Base-by-base conservation (phyloP, 1,140 invertebrate species). In the Sminthurinus signatus region DNA sequence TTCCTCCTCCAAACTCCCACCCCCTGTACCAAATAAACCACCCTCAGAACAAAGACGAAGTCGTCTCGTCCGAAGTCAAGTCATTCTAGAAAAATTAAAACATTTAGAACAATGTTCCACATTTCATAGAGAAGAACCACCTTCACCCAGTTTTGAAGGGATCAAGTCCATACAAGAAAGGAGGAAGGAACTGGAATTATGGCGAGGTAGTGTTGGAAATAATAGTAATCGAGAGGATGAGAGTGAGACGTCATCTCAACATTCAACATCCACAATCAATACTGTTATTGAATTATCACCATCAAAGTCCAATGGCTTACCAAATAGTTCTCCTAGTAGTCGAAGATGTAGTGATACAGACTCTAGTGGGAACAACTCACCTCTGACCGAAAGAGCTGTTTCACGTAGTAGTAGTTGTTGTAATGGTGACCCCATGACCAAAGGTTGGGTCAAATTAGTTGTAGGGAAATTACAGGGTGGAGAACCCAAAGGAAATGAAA, bases 401-500 rank as follows among this genome's bases (percentile, higher is more conserved):
- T 68, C 64, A 8, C 59, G 66, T 15, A 64, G 54, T 46, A 65
- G 56, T 28, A 28, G 28, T 32, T 51, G 60, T 23, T 56, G 42
- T 43, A 51, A 50, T 43, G 62, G 61, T 25, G 44, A 67, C 42
- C 62, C 72, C 17, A 73, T 70, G 51, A 70, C 73, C 12, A 78
- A 77, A 73, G 79, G 79, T 12, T 81, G 79, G 79, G 79, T 81
- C 4, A 77, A 76, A 61, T 78, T 80, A 69, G 76, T 81, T 19
- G 77, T 81, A 32, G 78, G 77, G 2, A 80, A 78, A 71, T 72
- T 81, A 15, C 78, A 81, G 73, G 76, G 75, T 12, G 76, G 32
- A 5, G 61, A 61, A 54, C 23, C 3, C 43, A 2, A 29, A 36
- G 5, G 5, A 36, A 5, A 5, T 8, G 5, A 8, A 8, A 15